These are phyloP conservation scores for Willowsia nigromaculata DNA, from an alignment of 2,888 invertebrate species.

Conservation along the genomic window DNA sequence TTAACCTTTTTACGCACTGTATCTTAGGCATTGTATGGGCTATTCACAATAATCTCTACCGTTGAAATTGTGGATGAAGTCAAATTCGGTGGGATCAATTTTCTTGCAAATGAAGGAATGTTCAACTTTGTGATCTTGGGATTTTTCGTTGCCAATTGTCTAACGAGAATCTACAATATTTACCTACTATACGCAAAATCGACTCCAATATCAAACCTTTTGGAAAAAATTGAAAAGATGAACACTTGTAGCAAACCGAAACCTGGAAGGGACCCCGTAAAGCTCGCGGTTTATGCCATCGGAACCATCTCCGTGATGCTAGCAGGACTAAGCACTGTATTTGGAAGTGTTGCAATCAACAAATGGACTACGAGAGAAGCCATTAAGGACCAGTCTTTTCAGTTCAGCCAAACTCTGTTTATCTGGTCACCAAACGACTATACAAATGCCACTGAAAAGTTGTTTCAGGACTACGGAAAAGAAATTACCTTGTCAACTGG, in stretches of 20 bases:
- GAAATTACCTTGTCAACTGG: not conserved
- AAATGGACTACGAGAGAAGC: not conserved
- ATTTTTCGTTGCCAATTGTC: not conserved
- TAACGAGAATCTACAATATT: not conserved
- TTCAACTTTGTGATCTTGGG: not conserved
- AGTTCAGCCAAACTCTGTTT: not conserved
- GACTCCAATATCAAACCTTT: not conserved
- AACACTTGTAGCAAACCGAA: not conserved
- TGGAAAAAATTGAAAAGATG: not conserved
- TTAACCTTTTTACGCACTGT: too few relatives aligned
- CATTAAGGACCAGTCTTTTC: not conserved
- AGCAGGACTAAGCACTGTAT: not conserved
- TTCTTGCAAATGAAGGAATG: not conserved
- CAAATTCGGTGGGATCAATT: not conserved
- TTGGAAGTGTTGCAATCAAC: not conserved
- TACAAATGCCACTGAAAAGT: not conserved
- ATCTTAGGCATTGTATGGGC: too few relatives aligned
- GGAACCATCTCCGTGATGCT: not conserved
- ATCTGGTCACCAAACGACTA: not conserved
- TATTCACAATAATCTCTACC: not conserved
- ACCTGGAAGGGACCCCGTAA: not conserved
- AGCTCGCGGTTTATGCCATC: not conserved
- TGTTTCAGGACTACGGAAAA: not conserved
- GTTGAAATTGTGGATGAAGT: not conserved
- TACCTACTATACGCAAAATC: not conserved